Conservation (phyloP, 2,888 invertebrate species). For the Abscondita cerata region DNA sequence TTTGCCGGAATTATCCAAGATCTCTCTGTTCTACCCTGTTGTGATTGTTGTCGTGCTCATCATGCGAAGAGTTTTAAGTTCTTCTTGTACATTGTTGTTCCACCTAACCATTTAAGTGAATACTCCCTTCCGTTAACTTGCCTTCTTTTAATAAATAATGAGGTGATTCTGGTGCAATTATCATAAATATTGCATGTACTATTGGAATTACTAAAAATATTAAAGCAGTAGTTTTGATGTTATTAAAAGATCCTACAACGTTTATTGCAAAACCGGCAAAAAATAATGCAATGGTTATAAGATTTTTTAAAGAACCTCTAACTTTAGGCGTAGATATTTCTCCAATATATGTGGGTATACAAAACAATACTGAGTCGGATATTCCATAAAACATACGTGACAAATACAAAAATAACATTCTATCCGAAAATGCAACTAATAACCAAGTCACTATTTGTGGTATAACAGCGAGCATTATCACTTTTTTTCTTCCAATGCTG, state of each 20-base stretch:
- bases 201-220: constrained; percentile 37
- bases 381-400: constrained; percentile 36
- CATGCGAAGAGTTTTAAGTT: constrained; percentile 43
- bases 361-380: constrained; percentile 41
- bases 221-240: constrained; percentile 18
- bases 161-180: constrained; percentile 67
- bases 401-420: constrained; percentile 20
- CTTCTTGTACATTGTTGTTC: constrained; percentile 44
- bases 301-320: constrained; percentile 38
- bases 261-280: constrained; percentile 45
- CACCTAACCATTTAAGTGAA: constrained; percentile 44
- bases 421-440: constrained; percentile 36
- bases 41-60: constrained; percentile 49
- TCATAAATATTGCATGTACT: constrained; percentile 41
- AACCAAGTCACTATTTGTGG: constrained; percentile 47
- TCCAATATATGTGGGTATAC: constrained; percentile 41
- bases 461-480: constrained; percentile 44
- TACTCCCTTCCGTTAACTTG: constrained; percentile 36
- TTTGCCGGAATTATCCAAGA: constrained; percentile 63
- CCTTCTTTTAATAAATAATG: constrained; percentile 56
- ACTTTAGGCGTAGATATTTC: constrained; percentile 42
- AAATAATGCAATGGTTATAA: constrained; percentile 32
- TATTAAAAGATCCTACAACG: constrained; percentile 23
- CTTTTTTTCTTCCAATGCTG: constrained; percentile 46
- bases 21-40: constrained; percentile 61